Evolutionary conservation across 2,888 invertebrate genomes (phyloP).

Genomic region (Cephonodes hylas): DNA sequence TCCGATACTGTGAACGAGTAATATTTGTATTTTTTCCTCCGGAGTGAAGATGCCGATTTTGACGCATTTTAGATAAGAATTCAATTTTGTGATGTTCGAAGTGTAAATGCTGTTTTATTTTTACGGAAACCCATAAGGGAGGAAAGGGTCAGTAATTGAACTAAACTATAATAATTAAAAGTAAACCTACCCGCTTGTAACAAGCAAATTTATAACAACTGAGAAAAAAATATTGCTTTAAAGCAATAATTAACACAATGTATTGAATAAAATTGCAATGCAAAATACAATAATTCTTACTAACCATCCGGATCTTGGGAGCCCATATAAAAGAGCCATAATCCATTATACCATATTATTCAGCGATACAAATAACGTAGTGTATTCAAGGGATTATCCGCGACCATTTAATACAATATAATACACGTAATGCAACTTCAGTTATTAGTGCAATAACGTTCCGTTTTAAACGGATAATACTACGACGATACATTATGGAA

Average conservation of each 20-base stretch:
- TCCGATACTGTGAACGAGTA: not conserved
- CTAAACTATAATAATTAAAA: no score
- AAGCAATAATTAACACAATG: not conserved
- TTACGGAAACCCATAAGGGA: no score
- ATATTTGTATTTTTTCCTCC: not conserved
- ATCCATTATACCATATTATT: slow-evolving; percentile 6
- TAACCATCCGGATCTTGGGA: not conserved
- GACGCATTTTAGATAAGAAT: not conserved
- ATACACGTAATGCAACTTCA: slow-evolving; percentile 48
- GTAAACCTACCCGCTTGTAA: no score
- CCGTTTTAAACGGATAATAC: slow-evolving; percentile 68
- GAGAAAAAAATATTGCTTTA: no score
- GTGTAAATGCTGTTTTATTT: no score
- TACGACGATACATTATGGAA: slow-evolving; percentile 51
- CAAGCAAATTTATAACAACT: no score
- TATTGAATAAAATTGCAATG: not conserved
- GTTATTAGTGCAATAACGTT: slow-evolving; percentile 66
- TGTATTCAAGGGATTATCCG: slow-evolving; percentile 27
- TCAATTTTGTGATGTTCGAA: not conserved
- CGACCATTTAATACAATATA: slow-evolving; percentile 37
- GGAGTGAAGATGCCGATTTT: not conserved
- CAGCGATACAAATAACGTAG: slow-evolving; percentile 3
- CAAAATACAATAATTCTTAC: not conserved
- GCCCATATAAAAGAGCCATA: not conserved
- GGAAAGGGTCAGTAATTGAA: no score